Evolutionary conservation across 1,140 invertebrate species (phyloP).

Genomic region (Drosophila saltans): DNA sequence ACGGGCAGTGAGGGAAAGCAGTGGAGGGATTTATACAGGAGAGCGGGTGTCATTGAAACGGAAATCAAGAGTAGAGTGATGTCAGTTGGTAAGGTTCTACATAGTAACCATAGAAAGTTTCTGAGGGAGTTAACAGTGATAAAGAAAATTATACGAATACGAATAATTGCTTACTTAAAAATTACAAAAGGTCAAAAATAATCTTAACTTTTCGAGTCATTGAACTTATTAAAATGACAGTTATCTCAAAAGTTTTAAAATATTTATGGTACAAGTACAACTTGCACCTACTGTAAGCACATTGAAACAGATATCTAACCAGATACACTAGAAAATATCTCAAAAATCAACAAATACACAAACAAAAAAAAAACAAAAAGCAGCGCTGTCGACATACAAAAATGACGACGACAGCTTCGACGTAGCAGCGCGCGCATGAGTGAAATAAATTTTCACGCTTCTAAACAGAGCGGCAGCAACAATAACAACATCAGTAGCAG

Average conservation of each 20-base stretch:
- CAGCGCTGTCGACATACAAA: constrained; percentile 15
- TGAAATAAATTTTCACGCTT: constrained; percentile 80
- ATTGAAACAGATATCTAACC: constrained; percentile 59
- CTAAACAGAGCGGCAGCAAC: constrained; percentile 70
- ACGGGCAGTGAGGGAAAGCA: background rate
- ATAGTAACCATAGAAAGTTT: constrained; percentile 25
- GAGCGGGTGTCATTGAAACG: constrained; percentile 61
- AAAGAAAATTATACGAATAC: constrained; percentile 24
- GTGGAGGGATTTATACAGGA: constrained; percentile 12
- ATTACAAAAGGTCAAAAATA: no score
- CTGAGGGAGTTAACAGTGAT: constrained; percentile 44
- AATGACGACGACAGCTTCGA: constrained; percentile 11
- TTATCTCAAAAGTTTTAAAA: background rate
- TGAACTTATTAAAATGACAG: no score
- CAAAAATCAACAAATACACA: constrained; percentile 75
- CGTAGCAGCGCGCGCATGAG: constrained; percentile 63
- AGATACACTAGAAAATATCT: constrained; percentile 81
- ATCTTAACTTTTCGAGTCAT: no score
- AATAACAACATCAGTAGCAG: constrained; percentile 31
- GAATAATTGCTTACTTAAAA: no score
- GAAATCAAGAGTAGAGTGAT: constrained; percentile 61
- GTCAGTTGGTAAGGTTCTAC: constrained; percentile 35
- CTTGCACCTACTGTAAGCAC: constrained; percentile 41
- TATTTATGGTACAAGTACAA: constrained; percentile 33
- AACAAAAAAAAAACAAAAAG: constrained; percentile 26